phyloP scores from a whole-genome alignment of 2,888 invertebrate species.

The Lasioglossum pauxillum region DNA sequence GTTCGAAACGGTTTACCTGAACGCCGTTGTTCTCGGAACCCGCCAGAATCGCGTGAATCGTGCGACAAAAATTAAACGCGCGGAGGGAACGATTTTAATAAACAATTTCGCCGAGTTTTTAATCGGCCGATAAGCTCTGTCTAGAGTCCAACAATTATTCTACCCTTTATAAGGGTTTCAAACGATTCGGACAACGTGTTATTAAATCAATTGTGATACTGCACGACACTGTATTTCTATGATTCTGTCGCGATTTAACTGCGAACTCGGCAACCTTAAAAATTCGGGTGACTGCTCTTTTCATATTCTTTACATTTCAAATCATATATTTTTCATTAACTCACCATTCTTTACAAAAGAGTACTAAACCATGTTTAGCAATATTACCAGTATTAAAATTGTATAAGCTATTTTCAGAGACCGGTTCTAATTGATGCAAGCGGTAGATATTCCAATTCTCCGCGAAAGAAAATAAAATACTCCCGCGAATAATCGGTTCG shows the following conservation, averaged over 20 bases:
- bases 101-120: neutral
- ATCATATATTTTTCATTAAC: too few relatives aligned
- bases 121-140: neutral
- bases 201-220: neutral
- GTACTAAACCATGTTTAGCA: neutral
- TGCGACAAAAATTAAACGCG: slow-evolving; percentile 7
- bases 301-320: too few relatives aligned
- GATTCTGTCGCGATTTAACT: neutral
- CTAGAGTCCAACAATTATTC: neutral
- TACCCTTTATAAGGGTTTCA: neutral
- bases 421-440: neutral
- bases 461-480: slow-evolving; percentile 14
- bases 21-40: slow-evolving; percentile 32
- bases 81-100: neutral
- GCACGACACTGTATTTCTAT: neutral
- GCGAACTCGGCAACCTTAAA: neutral
- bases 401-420: neutral
- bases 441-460: neutral
- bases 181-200: neutral
- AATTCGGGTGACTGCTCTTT: neutral
- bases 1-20: slow-evolving; percentile 37
- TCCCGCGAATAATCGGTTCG: slow-evolving; percentile 28
- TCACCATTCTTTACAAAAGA: neutral
- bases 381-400: neutral
- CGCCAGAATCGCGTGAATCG: slow-evolving; percentile 16